Evolutionary conservation across 2,113 vertebrate species (phyloP), one percentile per base, ranked within the genome.

Genomic region (Myotis brandtii): DNA sequence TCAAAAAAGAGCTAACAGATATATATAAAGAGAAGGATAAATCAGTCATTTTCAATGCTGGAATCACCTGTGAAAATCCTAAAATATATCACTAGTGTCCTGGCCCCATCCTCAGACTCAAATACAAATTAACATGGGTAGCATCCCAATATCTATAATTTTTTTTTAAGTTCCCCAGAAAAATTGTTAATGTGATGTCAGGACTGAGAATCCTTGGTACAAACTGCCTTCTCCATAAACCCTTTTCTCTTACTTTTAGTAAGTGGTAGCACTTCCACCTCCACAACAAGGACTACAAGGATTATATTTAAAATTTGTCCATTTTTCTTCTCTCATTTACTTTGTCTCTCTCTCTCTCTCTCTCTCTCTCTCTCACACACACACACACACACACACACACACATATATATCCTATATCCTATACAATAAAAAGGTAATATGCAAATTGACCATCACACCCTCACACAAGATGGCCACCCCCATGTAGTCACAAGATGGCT

Each of bases 281-380:
- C 52, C 43, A 46, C 0, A 83, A 64, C 40, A 69, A 96, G 7
- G 34, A 72, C 67, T 77, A 14, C 4, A 90, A 87, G 17, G 3
- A 34, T 8, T 70, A n/a, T 16, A 59, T 77, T 93, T 70, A 76
- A 86, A 93, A 91, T 6, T 6, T 73, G 21, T 37, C 43, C 5
- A 67, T n/a, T 95, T 95, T 67, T 79, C 56, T 85, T 87, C 50
- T 87, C 37, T 94, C 54, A 25, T 77, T 94, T 82, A 70, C 17
- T 54, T n/a, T 64, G 2, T 37, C 87, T 46, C 3, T 40, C 37
- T 40, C 3, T 40, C 37, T 40, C 37, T 40, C 37, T 40, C 37
- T 40, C 37, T 40, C 37, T 40, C 37, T 40, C 40, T 40, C 40
- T 40, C 40, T 5, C 40, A 56, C 11, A 64, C 25, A 64, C 9